A percentile compares a stretch with the other conserved stretches of the same genome.
Evolutionary conservation across 1,140 invertebrate genomes (phyloP).

Genomic region (Frieseomelitta varia): DNA sequence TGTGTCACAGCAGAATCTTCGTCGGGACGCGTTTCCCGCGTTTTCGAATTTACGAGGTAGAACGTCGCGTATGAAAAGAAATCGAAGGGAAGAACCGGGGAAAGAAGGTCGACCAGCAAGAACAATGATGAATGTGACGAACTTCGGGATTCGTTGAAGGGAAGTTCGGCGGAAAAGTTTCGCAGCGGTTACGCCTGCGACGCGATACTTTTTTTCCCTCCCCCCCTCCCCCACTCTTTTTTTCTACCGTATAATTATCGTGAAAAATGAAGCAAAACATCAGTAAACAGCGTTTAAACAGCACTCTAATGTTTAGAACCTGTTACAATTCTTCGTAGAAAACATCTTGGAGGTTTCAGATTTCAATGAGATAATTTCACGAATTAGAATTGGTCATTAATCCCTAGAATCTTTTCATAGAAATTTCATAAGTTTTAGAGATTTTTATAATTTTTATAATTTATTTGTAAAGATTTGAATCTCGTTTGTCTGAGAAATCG

Average conservation of each 20-base stretch:
- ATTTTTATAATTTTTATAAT: conserved; percentile 65
- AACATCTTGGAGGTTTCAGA: not conserved
- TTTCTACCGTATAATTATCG: conserved; percentile 37
- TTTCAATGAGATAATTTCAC: no score
- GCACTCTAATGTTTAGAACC: not conserved
- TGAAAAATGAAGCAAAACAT: not conserved
- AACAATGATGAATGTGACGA: conserved; percentile 63
- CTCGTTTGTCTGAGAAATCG: not conserved
- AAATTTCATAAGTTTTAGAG: conserved; percentile 9
- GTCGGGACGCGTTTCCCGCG: conserved; percentile 18
- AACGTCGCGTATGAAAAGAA: conserved; percentile 49
- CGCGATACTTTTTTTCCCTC: not conserved
- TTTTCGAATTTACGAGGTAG: conserved; percentile 55
- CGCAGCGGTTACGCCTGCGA: conserved; percentile 7
- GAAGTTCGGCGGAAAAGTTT: conserved; percentile 55
- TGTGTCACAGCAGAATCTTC: conserved; percentile 15
- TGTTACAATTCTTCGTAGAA: no score
- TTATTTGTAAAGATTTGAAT: conserved; percentile 22
- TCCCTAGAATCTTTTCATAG: no score
- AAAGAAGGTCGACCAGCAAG: conserved; percentile 44
- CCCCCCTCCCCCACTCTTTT: no score
- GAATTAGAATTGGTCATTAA: conserved; percentile 41
- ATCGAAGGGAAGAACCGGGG: conserved; percentile 41
- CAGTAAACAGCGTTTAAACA: not conserved
- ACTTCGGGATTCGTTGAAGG: conserved; percentile 26